Conservation (phyloP, 2,888 invertebrate genomes). For the Clusia tigrina region DNA sequence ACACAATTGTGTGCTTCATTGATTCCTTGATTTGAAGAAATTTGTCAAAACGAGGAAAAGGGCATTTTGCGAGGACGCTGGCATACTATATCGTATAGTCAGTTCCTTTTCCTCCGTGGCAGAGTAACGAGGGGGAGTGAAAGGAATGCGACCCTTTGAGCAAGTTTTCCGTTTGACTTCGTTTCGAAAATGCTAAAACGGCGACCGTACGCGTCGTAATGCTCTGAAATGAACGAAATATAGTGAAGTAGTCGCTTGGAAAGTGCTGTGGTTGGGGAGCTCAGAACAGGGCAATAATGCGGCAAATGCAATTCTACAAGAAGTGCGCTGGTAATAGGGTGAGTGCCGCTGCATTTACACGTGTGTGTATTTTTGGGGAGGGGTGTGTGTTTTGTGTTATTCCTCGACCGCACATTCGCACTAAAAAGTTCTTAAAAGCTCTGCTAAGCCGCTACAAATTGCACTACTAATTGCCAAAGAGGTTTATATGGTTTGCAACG, state of each 20-base stretch:
- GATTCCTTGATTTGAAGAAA: conserved; percentile 26
- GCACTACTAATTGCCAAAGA: conserved; percentile 3
- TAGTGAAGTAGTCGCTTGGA: too few relatives aligned
- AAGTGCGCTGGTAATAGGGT: not conserved
- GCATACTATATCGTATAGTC: not conserved
- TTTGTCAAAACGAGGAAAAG: conserved; percentile 34
- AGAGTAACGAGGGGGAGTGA: too few relatives aligned
- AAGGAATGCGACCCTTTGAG: conserved; percentile 16
- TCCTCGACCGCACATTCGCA: too few relatives aligned
- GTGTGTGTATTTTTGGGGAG: not conserved
- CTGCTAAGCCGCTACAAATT: not conserved
- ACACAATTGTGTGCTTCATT: conserved; percentile 3
- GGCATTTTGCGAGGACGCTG: conserved; percentile 15
- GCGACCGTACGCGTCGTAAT: not conserved
- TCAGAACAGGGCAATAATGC: too few relatives aligned
- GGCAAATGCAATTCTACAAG: not conserved
- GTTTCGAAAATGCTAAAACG: conserved; percentile 23
- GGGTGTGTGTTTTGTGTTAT: not conserved
- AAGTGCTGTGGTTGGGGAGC: too few relatives aligned
- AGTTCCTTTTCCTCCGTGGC: too few relatives aligned
- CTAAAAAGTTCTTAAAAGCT: not conserved
- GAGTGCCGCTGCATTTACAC: not conserved
- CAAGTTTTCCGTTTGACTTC: conserved; percentile 56
- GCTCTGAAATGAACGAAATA: not conserved
- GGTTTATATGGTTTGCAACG: not conserved